Percentiles rank a stretch among this genome's conserved stretches.
Evolutionary conservation across 2,113 vertebrate species (phyloP).

Genomic region (Scolopax mira): DNA sequence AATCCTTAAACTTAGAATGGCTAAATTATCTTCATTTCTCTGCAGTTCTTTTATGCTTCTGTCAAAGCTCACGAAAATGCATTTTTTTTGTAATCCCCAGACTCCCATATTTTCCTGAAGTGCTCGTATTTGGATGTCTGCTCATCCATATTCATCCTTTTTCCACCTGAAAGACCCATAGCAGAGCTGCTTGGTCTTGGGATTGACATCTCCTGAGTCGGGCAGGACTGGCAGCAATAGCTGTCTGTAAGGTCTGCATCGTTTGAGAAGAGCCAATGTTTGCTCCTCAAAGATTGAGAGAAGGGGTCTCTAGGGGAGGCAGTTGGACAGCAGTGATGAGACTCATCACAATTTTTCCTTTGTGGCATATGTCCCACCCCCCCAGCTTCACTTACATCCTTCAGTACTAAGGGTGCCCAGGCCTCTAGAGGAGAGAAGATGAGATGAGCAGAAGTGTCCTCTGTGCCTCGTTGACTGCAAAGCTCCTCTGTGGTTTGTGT

Average conservation of each 20-base stretch:
- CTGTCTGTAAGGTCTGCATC: neutral
- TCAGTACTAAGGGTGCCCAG: neutral
- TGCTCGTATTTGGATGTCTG: neutral
- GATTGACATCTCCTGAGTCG: neutral
- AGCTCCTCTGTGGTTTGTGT: too few relatives aligned
- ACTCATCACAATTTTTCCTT: neutral
- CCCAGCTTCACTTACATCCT: neutral
- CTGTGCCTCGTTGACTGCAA: neutral
- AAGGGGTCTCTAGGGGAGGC: neutral
- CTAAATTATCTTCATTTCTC: constrained; percentile 8
- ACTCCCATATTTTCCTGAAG: neutral
- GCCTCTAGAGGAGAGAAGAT: neutral
- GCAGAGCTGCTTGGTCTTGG: neutral
- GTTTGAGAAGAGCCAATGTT: neutral
- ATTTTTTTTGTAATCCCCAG: neutral
- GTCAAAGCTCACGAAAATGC: constrained; percentile 26
- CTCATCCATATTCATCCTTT: constrained; percentile 42
- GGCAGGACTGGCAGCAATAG: neutral
- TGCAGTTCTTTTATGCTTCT: constrained; percentile 9
- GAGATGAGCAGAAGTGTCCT: neutral
- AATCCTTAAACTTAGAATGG: neutral
- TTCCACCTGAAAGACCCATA: neutral
- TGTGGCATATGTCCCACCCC: accelerated
- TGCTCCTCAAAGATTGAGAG: neutral
- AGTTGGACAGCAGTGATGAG: neutral